Base-by-base conservation (phyloP, 2,888 invertebrate species). In the Agrochola lota region DNA sequence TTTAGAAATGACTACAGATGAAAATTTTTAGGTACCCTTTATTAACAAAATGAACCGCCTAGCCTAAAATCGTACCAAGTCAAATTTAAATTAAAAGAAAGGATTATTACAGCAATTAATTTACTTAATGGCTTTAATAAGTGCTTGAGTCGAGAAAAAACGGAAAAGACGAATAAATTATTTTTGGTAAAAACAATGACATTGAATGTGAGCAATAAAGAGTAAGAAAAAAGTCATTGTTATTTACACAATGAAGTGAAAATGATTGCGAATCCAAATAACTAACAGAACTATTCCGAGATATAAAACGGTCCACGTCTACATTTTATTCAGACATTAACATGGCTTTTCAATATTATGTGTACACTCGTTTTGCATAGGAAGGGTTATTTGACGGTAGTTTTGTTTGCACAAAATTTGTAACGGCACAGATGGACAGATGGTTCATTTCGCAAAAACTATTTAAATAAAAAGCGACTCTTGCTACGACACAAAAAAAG, bases 71-170 rank as follows among this genome's bases (percentile, higher is more conserved):
- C 30, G 71, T 62, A 63, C 57, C 8, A 69, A 74, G 79, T 73
- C 40, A 35, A 77, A 77, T 67, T 83, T 66, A 71, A 85, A 74
- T 63, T 46, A 76, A 77, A 85, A 74, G 69, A 74, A 77, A 72
- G 77, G 80, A 83, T 85, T 84, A 88, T 75, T 81, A 84, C 69
- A 87, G 85, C 80, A 84, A 86, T 88, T 83, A 81, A 88, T 88
- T 87, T 84, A 76, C 71, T 84, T 86, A 86, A 85, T 86, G 85
- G 73, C 74, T 77, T 87, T 80, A 82, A 74, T 84, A 85, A 85
- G 77, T 74, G 76, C 79, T 74, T 60, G 66, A 74, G 76, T 43
- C 60, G 43, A 62, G 62, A 85, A 85, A 57, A 85, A 80, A 73
- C 64, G 60, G 60, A 80, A 77, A 66, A 46, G 26, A 46, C 15